Percentiles rank a stretch among this genome's conserved stretches.
These are phyloP conservation scores for Zaprionus nigranus DNA, from an alignment of 1,140 invertebrate species.

Conservation along the genomic window DNA sequence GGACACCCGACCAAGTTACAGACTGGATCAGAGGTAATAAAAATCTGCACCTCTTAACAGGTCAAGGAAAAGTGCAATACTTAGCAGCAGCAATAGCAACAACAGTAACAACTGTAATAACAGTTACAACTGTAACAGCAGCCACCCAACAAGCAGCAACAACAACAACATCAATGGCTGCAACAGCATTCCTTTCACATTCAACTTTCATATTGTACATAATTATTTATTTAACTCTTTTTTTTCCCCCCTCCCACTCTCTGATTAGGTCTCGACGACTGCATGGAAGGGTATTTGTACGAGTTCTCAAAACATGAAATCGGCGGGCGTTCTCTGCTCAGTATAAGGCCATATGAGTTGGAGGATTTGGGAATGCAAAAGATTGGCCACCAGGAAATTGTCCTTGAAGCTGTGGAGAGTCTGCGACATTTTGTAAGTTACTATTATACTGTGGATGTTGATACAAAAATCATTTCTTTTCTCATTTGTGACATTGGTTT, in stretches of 20 bases:
- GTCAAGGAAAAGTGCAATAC: conserved; percentile 76
- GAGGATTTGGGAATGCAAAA: conserved; percentile 93
- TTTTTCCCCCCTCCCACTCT: background rate
- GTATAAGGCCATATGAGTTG: conserved; percentile 93
- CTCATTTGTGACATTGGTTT: background rate
- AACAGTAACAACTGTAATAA: conserved; percentile 19
- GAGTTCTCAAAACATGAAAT: conserved; percentile 92
- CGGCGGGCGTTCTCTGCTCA: conserved; percentile 92
- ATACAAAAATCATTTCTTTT: background rate
- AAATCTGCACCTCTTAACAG: conserved; percentile 51
- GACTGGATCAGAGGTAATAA: conserved; percentile 95
- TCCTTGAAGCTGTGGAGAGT: conserved; percentile 95
- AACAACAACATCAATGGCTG: conserved; percentile 38
- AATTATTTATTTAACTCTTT: conserved; percentile 6
- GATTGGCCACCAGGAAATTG: conserved; percentile 96
- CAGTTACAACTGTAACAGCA: conserved; percentile 24
- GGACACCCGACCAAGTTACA: conserved; percentile 96
- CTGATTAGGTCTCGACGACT: conserved; percentile 90
- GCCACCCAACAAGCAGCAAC: conserved; percentile 26
- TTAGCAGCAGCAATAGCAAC: conserved; percentile 27
- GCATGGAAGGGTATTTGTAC: conserved; percentile 92
- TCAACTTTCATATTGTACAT: conserved; percentile 8
- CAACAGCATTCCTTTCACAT: conserved; percentile 45
- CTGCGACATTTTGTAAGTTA: conserved; percentile 93
- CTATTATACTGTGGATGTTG: too few species aligned